These are phyloP conservation scores for Ephydatia muelleri DNA, from an alignment of 37 sponge, comb jelly and placozoan genomes.

Conservation along the genomic window DNA sequence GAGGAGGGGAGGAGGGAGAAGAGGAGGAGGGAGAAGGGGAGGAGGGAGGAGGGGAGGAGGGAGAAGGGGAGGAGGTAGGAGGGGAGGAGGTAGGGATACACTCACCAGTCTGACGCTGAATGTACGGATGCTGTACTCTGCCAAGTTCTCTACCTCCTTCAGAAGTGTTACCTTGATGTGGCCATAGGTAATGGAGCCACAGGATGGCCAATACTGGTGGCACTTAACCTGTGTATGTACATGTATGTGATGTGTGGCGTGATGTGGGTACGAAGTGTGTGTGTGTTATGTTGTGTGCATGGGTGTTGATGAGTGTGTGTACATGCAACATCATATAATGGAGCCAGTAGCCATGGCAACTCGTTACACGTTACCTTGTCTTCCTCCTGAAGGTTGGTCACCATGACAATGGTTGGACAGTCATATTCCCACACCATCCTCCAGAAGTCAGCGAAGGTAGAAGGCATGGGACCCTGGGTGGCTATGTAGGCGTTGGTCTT, in stretches of 20 bases:
- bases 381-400: conserved; percentile 68
- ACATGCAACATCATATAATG: too few species aligned
- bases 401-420: conserved; percentile 69
- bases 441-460: conserved; percentile 67
- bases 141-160: conserved; percentile 72
- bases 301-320: too few species aligned
- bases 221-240: conserved; percentile 84
- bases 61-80: background rate
- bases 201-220: conserved; percentile 89
- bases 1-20: background rate
- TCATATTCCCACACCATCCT: conserved; percentile 69
- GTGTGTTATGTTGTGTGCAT: too few species aligned
- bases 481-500: conserved; percentile 54
- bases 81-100: background rate
- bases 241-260: too few species aligned
- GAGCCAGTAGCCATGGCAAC: too few species aligned
- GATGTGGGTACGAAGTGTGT: too few species aligned
- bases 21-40: background rate
- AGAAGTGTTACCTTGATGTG: conserved; percentile 74
- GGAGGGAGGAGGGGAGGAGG: background rate
- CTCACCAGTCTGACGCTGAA: conserved; percentile 61
- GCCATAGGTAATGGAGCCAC: conserved; percentile 76
- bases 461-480: conserved; percentile 59
- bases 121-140: conserved; percentile 86
- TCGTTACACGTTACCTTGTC: conserved; percentile 39